Conservation (phyloP, 2,113 vertebrate species). For the Pandion haliaetus region DNA sequence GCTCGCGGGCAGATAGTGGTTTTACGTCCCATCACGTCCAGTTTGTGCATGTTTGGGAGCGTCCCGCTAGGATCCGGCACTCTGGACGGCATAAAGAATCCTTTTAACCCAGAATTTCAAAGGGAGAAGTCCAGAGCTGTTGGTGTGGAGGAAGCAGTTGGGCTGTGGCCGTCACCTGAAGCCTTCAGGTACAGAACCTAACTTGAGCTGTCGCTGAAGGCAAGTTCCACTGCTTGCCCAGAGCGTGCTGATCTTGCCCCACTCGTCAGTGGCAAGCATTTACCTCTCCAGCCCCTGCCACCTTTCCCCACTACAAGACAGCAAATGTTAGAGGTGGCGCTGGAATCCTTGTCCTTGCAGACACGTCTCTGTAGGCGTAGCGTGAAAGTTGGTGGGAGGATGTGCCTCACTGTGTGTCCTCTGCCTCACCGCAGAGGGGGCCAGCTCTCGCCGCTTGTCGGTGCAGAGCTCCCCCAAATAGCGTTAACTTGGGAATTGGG, state of each 20-base stretch:
- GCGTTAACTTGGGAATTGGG: accelerated
- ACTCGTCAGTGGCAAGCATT: accelerated
- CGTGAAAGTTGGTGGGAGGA: not conserved
- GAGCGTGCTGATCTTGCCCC: accelerated
- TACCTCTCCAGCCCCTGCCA: accelerated
- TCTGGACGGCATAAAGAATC: not conserved
- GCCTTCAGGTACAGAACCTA: not conserved
- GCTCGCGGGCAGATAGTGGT: accelerated
- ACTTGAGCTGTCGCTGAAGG: not conserved
- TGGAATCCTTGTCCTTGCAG: not conserved
- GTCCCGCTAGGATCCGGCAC: not conserved
- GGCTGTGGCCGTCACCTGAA: not conserved
- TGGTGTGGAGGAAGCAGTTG: not conserved
- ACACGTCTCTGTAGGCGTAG: not conserved
- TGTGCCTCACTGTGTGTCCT: not conserved
- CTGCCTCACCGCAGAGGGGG: accelerated
- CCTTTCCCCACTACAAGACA: accelerated
- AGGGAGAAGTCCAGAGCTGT: not conserved
- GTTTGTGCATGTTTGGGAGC: accelerated
- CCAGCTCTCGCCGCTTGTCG: accelerated
- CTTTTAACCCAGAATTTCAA: not conserved
- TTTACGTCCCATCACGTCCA: not conserved
- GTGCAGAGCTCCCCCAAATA: not conserved
- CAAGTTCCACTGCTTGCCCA: accelerated
- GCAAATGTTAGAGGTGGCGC: accelerated